Conservation (phyloP, 2,888 invertebrate species). For the Orchestes rusci region DNA sequence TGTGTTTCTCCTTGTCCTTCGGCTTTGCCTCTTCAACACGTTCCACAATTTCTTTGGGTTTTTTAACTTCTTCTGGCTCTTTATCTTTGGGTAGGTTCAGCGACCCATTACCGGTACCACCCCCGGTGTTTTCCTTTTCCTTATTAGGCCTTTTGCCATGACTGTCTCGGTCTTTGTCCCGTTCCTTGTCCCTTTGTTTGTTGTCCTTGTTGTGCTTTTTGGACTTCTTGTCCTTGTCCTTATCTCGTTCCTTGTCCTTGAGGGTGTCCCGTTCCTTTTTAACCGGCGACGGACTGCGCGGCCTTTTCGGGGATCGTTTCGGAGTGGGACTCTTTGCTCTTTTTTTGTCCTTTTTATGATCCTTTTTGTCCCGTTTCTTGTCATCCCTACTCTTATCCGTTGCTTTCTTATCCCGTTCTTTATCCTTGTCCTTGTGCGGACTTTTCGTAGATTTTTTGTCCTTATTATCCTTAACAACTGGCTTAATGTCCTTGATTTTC, state of each 20-base stretch:
- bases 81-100: too few species aligned
- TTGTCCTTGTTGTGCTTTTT: slow-evolving; percentile 46
- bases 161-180: neutral
- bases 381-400: slow-evolving; percentile 39
- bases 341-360: slow-evolving; percentile 43
- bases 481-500: slow-evolving; percentile 39
- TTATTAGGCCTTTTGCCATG: too few species aligned
- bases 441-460: slow-evolving; percentile 46
- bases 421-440: slow-evolving; percentile 49
- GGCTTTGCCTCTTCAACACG: slow-evolving; percentile 31
- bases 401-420: slow-evolving; percentile 44
- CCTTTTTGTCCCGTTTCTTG: slow-evolving; percentile 37
- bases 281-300: slow-evolving; percentile 33
- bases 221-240: slow-evolving; percentile 46
- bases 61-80: slow-evolving; percentile 36
- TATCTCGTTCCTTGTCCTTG: slow-evolving; percentile 32
- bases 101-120: too few species aligned
- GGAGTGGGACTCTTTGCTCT: slow-evolving; percentile 37
- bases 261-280: slow-evolving; percentile 28
- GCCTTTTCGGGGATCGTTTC: slow-evolving; percentile 39
- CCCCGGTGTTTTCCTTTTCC: too few species aligned
- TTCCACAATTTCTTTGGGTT: slow-evolving; percentile 34
- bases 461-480: slow-evolving; percentile 46
- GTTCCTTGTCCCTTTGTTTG: neutral
- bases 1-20: slow-evolving; percentile 44